Percentiles rank a stretch among this genome's conserved stretches.
phyloP scores from a whole-genome alignment of 1,140 invertebrate genomes.

The Anoplophora glabripennis region DNA sequence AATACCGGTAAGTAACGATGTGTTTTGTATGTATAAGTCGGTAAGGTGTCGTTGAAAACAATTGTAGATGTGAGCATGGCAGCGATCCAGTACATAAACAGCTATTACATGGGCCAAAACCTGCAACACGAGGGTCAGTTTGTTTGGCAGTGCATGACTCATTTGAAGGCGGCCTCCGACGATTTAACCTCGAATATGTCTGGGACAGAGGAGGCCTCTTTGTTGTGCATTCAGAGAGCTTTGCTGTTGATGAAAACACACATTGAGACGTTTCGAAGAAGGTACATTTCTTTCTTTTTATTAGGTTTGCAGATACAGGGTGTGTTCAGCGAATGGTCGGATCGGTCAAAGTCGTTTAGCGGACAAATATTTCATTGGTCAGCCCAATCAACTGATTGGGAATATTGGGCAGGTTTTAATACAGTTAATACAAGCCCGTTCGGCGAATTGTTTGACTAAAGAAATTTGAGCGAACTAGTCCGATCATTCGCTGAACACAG shows the following conservation, averaged over 20 bases:
- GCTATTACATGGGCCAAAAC: constrained; percentile 88
- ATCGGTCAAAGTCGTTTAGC: too few species aligned
- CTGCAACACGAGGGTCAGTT: constrained; percentile 89
- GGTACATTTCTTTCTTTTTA: constrained; percentile 48
- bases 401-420: too few species aligned
- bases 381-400: too few species aligned
- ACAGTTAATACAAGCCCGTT: too few species aligned
- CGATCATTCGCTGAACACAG: too few species aligned
- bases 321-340: too few species aligned
- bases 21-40: constrained; percentile 1
- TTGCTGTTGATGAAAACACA: constrained; percentile 85
- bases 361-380: too few species aligned
- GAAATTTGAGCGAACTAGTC: too few species aligned
- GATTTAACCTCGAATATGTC: constrained; percentile 58
- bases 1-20: constrained; percentile 62
- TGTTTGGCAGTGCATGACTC: constrained; percentile 86
- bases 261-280: constrained; percentile 84
- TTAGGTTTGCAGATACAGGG: too few species aligned
- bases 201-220: constrained; percentile 64
- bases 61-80: constrained; percentile 82
- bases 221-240: constrained; percentile 87
- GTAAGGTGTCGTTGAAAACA: constrained; percentile 4
- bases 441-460: too few species aligned
- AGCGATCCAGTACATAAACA: constrained; percentile 89
- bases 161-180: constrained; percentile 75